phyloP scores from a whole-genome alignment of 2,113 vertebrate species.

The Lagenorhynchus albirostris region DNA sequence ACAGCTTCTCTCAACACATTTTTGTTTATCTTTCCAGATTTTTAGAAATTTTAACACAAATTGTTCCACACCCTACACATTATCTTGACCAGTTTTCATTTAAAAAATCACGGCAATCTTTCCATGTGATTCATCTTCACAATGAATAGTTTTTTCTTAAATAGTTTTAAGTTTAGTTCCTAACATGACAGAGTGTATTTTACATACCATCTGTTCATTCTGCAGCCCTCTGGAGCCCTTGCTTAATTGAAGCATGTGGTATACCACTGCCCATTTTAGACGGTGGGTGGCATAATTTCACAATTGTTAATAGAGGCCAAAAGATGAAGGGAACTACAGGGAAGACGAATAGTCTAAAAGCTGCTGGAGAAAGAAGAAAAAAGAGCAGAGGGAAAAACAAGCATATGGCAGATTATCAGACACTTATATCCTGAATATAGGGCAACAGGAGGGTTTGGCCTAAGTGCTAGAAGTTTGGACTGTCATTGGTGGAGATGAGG shows the following conservation, averaged over 20 bases:
- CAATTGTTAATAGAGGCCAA: background rate
- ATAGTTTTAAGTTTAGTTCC: background rate
- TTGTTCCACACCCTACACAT: background rate
- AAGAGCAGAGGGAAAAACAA: background rate
- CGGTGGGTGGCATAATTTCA: background rate
- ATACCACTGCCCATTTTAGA: background rate
- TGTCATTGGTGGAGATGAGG: background rate
- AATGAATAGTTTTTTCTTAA: background rate
- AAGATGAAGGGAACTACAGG: background rate
- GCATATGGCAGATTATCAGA: background rate
- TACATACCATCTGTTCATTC: background rate
- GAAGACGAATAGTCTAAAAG: background rate
- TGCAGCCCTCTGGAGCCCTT: background rate
- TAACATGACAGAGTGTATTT: background rate
- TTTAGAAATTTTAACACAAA: background rate
- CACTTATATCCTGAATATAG: rapidly evolving
- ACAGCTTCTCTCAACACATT: background rate
- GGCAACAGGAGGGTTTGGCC: background rate
- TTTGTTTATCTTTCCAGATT: background rate
- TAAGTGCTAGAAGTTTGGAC: background rate
- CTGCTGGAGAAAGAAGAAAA: background rate
- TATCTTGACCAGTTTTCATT: background rate
- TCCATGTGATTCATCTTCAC: background rate
- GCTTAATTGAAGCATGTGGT: rapidly evolving
- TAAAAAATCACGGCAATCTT: background rate